phyloP scores from a whole-genome alignment of 2,113 vertebrate genomes.

The Globicephala melas region DNA sequence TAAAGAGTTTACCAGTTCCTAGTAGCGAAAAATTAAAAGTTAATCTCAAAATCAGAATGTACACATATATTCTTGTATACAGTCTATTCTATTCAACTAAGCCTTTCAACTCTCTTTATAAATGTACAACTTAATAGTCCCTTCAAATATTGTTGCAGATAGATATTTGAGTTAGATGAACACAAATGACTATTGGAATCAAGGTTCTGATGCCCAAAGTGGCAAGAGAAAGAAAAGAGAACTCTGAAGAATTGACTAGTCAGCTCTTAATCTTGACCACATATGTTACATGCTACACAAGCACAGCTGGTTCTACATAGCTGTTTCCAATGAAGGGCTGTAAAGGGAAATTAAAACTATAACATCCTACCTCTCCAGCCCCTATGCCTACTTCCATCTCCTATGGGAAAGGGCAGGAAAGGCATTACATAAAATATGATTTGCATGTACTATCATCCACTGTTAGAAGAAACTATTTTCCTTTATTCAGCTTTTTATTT shows the following conservation, averaged over 20 bases:
- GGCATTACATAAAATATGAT: neutral
- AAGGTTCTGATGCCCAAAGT: neutral
- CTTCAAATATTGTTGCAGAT: neutral
- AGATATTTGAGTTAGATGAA: neutral
- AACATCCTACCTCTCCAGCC: neutral
- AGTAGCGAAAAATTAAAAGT: neutral
- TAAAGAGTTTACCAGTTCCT: neutral
- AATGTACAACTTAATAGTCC: neutral
- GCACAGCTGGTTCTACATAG: neutral
- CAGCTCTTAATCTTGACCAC: neutral
- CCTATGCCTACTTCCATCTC: neutral
- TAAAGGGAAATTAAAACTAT: conserved; percentile 4
- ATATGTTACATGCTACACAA: neutral
- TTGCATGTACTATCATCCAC: neutral
- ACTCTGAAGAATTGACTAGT: neutral
- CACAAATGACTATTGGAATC: neutral
- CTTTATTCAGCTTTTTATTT: neutral
- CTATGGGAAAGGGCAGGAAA: neutral
- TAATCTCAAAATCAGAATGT: neutral
- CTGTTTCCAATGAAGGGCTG: neutral
- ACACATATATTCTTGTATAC: neutral
- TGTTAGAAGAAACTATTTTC: neutral
- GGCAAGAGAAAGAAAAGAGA: neutral
- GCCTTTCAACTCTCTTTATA: neutral
- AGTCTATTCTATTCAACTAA: neutral